Evolutionary conservation across 1,140 invertebrate species (phyloP).

Genomic region (Aradophagus sp.): DNA sequence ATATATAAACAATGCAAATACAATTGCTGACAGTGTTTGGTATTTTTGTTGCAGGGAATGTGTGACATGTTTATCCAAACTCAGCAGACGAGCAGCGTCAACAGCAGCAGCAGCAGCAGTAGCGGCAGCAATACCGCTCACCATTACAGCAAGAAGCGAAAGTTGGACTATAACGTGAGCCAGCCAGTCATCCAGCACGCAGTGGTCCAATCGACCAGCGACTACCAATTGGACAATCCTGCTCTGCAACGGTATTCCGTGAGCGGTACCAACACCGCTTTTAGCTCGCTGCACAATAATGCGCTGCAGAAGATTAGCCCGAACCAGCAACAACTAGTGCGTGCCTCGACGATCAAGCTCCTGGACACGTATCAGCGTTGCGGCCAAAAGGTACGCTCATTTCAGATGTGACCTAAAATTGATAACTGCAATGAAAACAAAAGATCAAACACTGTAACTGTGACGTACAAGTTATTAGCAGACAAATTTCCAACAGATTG

Average conservation of each 20-base stretch:
- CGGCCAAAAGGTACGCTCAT: slow-evolving; percentile 76
- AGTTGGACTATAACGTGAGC: slow-evolving; percentile 75
- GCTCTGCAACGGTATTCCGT: slow-evolving; percentile 69
- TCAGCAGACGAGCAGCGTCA: slow-evolving; percentile 78
- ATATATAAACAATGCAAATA: too few species aligned
- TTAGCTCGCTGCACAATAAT: slow-evolving; percentile 73
- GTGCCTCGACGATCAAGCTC: slow-evolving; percentile 83
- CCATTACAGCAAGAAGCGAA: slow-evolving; percentile 76
- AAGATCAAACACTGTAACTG: too few species aligned
- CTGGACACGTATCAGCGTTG: slow-evolving; percentile 83
- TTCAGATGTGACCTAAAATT: too few species aligned
- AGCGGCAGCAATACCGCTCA: slow-evolving; percentile 73
- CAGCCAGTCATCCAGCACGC: slow-evolving; percentile 74
- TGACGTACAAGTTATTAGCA: too few species aligned
- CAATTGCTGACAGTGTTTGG: too few species aligned
- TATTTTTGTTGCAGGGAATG: slow-evolving; percentile 76
- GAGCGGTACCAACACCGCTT: slow-evolving; percentile 70
- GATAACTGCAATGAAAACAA: too few species aligned
- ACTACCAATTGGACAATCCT: slow-evolving; percentile 67
- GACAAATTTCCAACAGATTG: too few species aligned
- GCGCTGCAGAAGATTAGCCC: slow-evolving; percentile 75
- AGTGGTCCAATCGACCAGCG: slow-evolving; percentile 71
- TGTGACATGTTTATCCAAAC: slow-evolving; percentile 84
- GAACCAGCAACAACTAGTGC: slow-evolving; percentile 79
- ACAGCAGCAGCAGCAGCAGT: slow-evolving; percentile 75